Base-by-base conservation (phyloP, 2,888 invertebrate genomes). In the Drosophila algonquin region DNA sequence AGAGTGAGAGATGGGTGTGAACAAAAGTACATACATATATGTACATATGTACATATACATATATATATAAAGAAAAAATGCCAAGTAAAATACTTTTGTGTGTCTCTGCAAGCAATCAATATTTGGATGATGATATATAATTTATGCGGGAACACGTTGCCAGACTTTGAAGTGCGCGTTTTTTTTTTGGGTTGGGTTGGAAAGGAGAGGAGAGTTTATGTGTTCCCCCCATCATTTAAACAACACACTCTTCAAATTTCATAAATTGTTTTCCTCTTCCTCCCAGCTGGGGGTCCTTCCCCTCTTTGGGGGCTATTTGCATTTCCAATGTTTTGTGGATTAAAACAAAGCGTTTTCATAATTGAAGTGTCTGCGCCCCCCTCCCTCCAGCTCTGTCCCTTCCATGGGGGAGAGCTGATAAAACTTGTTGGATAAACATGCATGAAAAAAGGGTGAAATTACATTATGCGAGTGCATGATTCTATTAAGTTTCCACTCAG, bases 311-410 rank as follows among this genome's bases (percentile, higher is more conserved):
- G 48, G 16, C 65, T 73, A 77, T 80, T 86, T 81, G 70, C 77
- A 50, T 71, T 77, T 58, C 63, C 68, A 80, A 48, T 24, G 77
- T 85, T 79, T 77, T 77, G 86, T 77, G 75, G 77, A 85, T 85
- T 87, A 85, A 79, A 81, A 79, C 81, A 87, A 87, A 87, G 73
- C 85, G 77, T 64, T 82, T 76, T 56, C 83, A 75, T 88, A 88
- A 88, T 83, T 86, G 88, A 83, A 85, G 88, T 73, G 68, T 69
- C 56, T 78, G 47, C 53, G 21, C 52, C 40, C 8, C n/a, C 52
- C 18, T 18, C 18, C 21, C 8, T 14, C 18, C 21, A 21, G 46
- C 9, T 27, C 27, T 27, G 24, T 16, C 44, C 5, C 53, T 16
- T 14, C 35, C 35, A 40, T 35, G 14, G 14, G 21, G 21, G 21